Evolutionary conservation across 2,888 invertebrate genomes (phyloP).

Genomic region (Lutraria lutraria): DNA sequence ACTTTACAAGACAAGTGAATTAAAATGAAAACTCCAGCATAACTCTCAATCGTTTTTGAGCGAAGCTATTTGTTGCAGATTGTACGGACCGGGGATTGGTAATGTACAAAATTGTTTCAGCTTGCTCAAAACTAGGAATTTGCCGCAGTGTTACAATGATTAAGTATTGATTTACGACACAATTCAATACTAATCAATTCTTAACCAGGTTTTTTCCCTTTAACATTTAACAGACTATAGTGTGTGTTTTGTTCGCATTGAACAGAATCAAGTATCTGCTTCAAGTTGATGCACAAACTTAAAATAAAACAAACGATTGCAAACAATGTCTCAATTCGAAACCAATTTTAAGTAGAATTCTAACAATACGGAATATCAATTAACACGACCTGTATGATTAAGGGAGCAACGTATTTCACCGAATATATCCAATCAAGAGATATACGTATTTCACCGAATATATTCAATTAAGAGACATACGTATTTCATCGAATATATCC

Average conservation of each 20-base stretch:
- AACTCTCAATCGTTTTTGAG: background rate
- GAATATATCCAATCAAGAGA: background rate
- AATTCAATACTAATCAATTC: slow-evolving; percentile 22
- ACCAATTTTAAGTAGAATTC: background rate
- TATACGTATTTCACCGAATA: no score
- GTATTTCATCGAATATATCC: no score
- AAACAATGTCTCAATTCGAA: background rate
- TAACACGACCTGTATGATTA: background rate
- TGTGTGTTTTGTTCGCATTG: background rate
- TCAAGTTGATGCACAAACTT: background rate
- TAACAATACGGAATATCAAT: background rate
- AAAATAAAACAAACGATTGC: background rate
- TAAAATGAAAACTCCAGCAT: background rate
- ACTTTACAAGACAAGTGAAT: background rate
- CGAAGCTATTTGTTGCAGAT: background rate
- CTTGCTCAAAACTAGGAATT: slow-evolving; percentile 4
- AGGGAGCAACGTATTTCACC: background rate
- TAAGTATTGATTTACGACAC: slow-evolving; percentile 18
- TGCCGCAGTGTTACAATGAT: slow-evolving; percentile 6
- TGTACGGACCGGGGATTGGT: background rate
- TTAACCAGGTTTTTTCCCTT: slow-evolving; percentile 23
- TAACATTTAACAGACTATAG: slow-evolving; percentile 14
- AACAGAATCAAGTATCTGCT: background rate
- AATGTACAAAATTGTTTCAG: background rate
- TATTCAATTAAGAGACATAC: no score